Conservation (phyloP, 2,888 invertebrate species). For the Nomada ferruginata region DNA sequence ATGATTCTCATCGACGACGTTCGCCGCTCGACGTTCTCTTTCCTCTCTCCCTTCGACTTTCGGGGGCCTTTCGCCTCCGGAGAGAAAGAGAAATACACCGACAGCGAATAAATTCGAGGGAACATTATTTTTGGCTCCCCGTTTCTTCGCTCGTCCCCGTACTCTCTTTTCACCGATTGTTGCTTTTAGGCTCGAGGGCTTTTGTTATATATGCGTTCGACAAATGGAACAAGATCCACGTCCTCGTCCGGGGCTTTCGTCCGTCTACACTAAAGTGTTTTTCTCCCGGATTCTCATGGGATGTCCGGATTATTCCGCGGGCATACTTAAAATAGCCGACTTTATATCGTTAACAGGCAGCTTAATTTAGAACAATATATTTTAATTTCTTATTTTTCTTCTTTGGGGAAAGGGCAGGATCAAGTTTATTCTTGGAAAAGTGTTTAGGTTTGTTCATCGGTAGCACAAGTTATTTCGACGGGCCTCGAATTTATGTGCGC, state of each 20-base stretch:
- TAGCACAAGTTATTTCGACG: neutral
- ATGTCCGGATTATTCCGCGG: constrained; percentile 7
- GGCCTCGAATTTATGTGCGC: constrained; percentile 30
- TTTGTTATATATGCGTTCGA: constrained; percentile 19
- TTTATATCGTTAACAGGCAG: constrained; percentile 14
- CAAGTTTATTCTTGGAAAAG: too few species aligned
- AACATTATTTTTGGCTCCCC: constrained; percentile 46
- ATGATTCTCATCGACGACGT: constrained; percentile 3
- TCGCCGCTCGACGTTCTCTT: constrained; percentile 8
- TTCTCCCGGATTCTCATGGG: constrained; percentile 13
- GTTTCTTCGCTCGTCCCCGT: neutral
- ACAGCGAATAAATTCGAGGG: constrained; percentile 43
- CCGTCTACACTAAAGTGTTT: constrained; percentile 29
- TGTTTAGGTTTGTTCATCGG: neutral
- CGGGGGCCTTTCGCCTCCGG: neutral
- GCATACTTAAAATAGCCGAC: constrained; percentile 26
- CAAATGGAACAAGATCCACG: constrained; percentile 26
- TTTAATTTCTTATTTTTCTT: neutral
- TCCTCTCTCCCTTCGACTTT: neutral
- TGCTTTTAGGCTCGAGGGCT: neutral
- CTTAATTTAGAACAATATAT: neutral
- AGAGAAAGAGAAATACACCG: neutral
- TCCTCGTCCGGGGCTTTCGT: neutral
- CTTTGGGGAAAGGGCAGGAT: neutral
- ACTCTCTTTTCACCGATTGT: constrained; percentile 29